phyloP scores from a whole-genome alignment of 2,113 vertebrate species.

The Smithornis capensis region DNA sequence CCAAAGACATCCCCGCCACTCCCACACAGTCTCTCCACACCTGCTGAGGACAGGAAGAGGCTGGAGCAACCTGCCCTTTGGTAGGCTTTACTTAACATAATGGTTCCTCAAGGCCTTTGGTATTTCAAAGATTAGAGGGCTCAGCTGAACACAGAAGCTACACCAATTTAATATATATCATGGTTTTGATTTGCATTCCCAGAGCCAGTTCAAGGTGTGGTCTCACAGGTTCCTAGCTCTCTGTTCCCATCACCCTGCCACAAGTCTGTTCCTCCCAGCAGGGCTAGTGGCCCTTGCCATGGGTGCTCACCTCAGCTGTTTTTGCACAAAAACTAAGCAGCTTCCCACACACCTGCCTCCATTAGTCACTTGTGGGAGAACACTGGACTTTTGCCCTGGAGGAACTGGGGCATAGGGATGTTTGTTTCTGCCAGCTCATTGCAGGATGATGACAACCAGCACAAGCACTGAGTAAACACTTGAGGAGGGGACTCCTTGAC shows the following conservation, averaged over 20 bases:
- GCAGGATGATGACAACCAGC: neutral
- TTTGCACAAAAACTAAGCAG: neutral
- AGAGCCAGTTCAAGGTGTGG: neutral
- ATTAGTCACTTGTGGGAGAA: neutral
- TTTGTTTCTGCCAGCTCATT: neutral
- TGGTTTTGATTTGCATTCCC: neutral
- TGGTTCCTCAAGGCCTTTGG: neutral
- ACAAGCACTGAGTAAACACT: neutral
- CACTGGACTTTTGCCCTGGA: neutral
- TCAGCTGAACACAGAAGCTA: neutral
- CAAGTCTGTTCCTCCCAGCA: neutral
- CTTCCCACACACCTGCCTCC: neutral
- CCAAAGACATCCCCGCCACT: neutral
- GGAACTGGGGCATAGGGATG: neutral
- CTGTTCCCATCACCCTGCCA: neutral
- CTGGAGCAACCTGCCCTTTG: neutral
- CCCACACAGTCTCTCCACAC: accelerated
- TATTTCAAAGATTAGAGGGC: neutral
- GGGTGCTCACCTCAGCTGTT: neutral
- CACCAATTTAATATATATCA: neutral
- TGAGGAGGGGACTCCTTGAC: neutral
- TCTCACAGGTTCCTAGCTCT: neutral
- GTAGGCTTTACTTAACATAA: neutral
- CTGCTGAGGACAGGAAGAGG: neutral
- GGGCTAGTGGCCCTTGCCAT: neutral